A percentile compares a stretch with the other conserved stretches of the same genome.
Conservation (phyloP, 2,888 invertebrate genomes). For the Elgonia sp. region DNA sequence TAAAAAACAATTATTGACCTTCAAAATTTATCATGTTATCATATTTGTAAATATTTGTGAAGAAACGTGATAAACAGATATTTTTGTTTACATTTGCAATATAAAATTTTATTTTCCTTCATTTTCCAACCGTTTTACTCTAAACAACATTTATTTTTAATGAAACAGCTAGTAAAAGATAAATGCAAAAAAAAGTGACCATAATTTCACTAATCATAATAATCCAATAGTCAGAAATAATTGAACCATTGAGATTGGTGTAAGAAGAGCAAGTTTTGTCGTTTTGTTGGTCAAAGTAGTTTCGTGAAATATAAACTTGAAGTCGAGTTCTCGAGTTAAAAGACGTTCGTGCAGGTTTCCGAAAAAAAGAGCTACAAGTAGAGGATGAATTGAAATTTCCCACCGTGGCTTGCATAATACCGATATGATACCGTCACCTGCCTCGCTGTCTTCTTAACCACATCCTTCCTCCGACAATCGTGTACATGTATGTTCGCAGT, state of each 20-base stretch:
- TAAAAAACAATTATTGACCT: too few relatives aligned
- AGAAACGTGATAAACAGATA: too few relatives aligned
- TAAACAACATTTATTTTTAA: too few relatives aligned
- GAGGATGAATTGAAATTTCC: conserved; percentile 79
- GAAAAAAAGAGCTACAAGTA: conserved; percentile 55
- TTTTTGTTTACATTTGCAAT: too few relatives aligned
- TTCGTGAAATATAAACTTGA: conserved; percentile 47
- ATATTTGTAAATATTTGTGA: too few relatives aligned
- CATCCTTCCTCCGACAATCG: conserved; percentile 84
- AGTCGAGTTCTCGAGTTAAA: conserved; percentile 53
- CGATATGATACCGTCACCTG: conserved; percentile 82
- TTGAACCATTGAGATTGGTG: conserved; percentile 2
- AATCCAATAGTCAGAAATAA: conserved; percentile 35
- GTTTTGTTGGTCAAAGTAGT: conserved; percentile 42
- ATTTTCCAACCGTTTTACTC: too few relatives aligned
- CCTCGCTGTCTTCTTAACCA: conserved; percentile 84
- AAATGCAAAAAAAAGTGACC: too few relatives aligned
- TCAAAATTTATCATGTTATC: too few relatives aligned
- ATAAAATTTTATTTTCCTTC: too few relatives aligned
- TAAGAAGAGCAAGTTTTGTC: not conserved
- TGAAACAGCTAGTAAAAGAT: too few relatives aligned
- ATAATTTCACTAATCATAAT: too few relatives aligned
- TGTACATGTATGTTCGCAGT: conserved; percentile 70
- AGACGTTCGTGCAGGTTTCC: conserved; percentile 71
- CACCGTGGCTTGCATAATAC: conserved; percentile 82